These are phyloP conservation scores for Mirounga angustirostris DNA, from an alignment of 2,113 vertebrate species.

Conservation along the genomic window DNA sequence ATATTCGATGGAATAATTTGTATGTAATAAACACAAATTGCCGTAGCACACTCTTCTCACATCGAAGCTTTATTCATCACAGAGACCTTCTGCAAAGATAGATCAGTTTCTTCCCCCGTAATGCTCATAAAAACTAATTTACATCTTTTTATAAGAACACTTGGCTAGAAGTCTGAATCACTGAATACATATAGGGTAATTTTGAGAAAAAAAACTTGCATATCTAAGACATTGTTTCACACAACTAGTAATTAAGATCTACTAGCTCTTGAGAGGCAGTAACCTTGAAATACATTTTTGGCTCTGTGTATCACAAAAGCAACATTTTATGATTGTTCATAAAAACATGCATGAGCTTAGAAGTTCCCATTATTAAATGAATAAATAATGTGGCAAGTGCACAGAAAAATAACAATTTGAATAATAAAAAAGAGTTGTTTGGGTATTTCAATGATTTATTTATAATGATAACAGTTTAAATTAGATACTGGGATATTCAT, in stretches of 20 bases:
- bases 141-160: slow-evolving; percentile 72
- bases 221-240: slow-evolving; percentile 70
- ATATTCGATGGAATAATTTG: background rate
- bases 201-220: slow-evolving; percentile 24
- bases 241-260: slow-evolving; percentile 82
- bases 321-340: slow-evolving; percentile 77
- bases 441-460: slow-evolving; percentile 79
- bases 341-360: slow-evolving; percentile 74
- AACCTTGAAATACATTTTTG: slow-evolving; percentile 79
- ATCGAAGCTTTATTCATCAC: slow-evolving; percentile 31
- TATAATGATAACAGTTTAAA: slow-evolving; percentile 82
- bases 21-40: slow-evolving; percentile 2
- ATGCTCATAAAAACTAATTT: slow-evolving; percentile 69
- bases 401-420: slow-evolving; percentile 80
- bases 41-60: background rate
- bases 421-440: slow-evolving; percentile 83
- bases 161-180: slow-evolving; percentile 59
- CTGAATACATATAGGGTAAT: slow-evolving; percentile 59
- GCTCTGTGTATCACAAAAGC: slow-evolving; percentile 81
- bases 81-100: slow-evolving; percentile 52
- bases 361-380: slow-evolving; percentile 83
- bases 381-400: slow-evolving; percentile 82
- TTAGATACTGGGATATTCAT: slow-evolving; percentile 79
- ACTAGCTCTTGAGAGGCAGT: slow-evolving; percentile 73
- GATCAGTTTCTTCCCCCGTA: slow-evolving; percentile 51